A percentile compares a stretch with the other conserved stretches of the same genome.
These are phyloP conservation scores for Pangasianodon gigas DNA, from an alignment of 2,113 vertebrate species.

Conservation along the genomic window DNA sequence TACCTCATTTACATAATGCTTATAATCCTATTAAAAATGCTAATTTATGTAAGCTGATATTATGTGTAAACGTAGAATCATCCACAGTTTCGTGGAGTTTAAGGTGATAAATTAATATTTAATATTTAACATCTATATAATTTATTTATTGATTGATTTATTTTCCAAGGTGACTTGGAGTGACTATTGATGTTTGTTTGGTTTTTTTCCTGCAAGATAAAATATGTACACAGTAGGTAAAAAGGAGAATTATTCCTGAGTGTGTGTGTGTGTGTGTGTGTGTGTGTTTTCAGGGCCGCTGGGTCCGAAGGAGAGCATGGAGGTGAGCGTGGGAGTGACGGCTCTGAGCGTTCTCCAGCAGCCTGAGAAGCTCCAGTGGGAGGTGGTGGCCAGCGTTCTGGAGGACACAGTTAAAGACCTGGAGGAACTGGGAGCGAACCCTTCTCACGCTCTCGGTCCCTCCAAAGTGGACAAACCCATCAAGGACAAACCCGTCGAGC, in stretches of 20 bases:
- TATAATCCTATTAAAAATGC: not conserved
- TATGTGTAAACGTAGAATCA: too few relatives aligned
- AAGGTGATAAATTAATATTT: not conserved
- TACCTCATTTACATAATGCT: not conserved
- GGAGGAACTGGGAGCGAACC: conserved; percentile 95
- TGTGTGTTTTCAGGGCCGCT: conserved; percentile 79
- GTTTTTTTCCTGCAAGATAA: not conserved
- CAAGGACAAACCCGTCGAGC: conserved; percentile 91
- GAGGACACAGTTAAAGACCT: conserved; percentile 98
- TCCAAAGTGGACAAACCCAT: conserved; percentile 85
- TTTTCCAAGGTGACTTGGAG: not conserved
- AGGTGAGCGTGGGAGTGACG: conserved; percentile 91
- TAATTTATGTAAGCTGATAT: not conserved
- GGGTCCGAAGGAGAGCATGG: conserved; percentile 93
- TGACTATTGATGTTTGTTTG: too few relatives aligned
- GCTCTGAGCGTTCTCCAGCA: conserved; percentile 95
- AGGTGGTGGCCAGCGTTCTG: conserved; percentile 95
- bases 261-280: not conserved
- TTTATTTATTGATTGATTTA: not conserved
- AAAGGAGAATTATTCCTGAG: not conserved
- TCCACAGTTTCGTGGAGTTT: not conserved
- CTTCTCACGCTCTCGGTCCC: conserved; percentile 77
- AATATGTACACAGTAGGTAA: not conserved
- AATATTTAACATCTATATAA: not conserved
- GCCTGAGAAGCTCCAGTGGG: conserved; percentile 97